Conservation (phyloP, 2,888 invertebrate genomes). For the Microdon myrmicae region DNA sequence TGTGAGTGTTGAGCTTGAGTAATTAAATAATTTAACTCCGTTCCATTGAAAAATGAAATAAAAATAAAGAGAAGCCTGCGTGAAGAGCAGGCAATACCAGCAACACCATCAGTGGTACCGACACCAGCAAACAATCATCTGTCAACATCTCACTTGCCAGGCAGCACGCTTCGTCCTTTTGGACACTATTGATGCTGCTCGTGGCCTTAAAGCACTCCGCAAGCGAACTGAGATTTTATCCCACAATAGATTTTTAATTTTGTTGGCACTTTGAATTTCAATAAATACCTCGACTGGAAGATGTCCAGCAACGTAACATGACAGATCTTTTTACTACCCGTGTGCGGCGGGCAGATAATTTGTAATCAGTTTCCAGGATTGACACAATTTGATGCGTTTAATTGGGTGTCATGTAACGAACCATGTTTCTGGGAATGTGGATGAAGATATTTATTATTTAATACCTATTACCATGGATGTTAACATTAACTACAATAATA, state of each 20-base stretch:
- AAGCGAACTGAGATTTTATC: slow-evolving; percentile 40
- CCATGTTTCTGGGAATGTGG: too few relatives aligned
- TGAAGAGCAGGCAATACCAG: slow-evolving; percentile 30
- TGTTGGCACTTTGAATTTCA: slow-evolving; percentile 47
- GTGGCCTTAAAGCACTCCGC: slow-evolving; percentile 38
- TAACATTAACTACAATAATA: too few relatives aligned
- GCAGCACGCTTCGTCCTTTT: slow-evolving; percentile 15
- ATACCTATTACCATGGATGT: too few relatives aligned
- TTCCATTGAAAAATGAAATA: slow-evolving; percentile 52
- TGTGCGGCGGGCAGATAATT: too few relatives aligned
- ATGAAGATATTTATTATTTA: too few relatives aligned
- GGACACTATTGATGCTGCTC: slow-evolving; percentile 16
- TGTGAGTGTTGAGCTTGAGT: slow-evolving; percentile 63
- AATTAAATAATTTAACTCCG: slow-evolving; percentile 61
- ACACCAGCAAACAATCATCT: slow-evolving; percentile 49
- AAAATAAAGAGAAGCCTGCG: slow-evolving; percentile 51
- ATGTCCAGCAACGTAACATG: too few relatives aligned
- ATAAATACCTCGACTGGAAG: slow-evolving; percentile 31
- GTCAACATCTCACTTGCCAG: slow-evolving; percentile 52
- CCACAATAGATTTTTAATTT: slow-evolving; percentile 47
- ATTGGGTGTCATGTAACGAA: too few relatives aligned
- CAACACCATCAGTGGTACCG: slow-evolving; percentile 21
- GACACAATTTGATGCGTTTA: too few relatives aligned
- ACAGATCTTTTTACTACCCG: too few relatives aligned
- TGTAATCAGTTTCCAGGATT: too few relatives aligned